Evolutionary conservation across 2,797 vertebrate genomes (phyloP).

Genomic region (Uromys caudimaculatus): DNA sequence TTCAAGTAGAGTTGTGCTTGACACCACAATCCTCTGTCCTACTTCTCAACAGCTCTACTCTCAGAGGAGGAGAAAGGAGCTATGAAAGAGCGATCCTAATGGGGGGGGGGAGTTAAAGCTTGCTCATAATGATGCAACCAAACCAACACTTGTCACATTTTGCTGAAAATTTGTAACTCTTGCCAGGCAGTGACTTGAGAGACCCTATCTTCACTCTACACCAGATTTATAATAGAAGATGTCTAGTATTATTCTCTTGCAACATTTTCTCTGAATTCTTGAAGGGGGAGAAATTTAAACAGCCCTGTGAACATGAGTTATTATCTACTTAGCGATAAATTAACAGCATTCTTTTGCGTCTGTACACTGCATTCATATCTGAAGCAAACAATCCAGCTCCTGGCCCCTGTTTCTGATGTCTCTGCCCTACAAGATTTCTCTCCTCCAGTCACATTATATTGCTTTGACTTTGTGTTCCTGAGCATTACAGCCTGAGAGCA

Average conservation of each 20-base stretch:
- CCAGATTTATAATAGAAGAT: constrained; percentile 52
- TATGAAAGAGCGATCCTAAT: neutral
- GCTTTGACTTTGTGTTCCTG: neutral
- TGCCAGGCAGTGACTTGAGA: neutral
- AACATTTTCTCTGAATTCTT: constrained; percentile 65
- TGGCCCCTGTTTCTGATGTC: neutral
- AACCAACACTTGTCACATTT: neutral
- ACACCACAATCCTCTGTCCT: neutral
- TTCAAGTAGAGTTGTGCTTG: neutral
- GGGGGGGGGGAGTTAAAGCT: neutral
- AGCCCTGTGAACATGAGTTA: constrained; percentile 53
- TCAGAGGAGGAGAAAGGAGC: neutral
- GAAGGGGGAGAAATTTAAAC: constrained; percentile 60
- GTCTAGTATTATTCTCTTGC: neutral
- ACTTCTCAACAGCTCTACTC: neutral
- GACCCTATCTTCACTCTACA: neutral
- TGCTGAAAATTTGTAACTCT: neutral
- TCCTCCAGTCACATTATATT: neutral
- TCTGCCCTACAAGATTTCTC: neutral
- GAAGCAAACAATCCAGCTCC: constrained; percentile 52
- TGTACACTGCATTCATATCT: neutral
- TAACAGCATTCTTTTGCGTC: constrained; percentile 35
- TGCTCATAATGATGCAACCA: neutral
- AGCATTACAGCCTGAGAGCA: neutral
- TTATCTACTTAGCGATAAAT: constrained; percentile 66